Base-by-base conservation (phyloP, 2,113 vertebrate species). In the Solea senegalensis region DNA sequence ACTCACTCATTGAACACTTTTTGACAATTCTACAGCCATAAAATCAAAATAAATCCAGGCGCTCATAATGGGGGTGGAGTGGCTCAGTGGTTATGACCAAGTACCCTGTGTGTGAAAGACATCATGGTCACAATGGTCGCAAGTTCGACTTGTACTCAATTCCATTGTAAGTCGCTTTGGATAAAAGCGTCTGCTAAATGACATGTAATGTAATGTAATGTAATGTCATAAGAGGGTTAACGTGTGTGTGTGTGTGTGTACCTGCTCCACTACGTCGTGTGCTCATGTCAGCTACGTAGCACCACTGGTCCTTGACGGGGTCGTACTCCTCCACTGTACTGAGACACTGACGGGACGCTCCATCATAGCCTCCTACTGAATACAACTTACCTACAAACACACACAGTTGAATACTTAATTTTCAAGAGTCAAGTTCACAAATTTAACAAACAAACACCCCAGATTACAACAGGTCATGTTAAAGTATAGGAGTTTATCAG, bases 211-310 rank as follows among this genome's bases (percentile, higher is more conserved):
- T n/a, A n/a, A n/a, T n/a, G n/a, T n/a, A 46, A 61, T 48, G 46
- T 50, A 7, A 7, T 43, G 21, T 21, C 21, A 21, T 21, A 21
- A 21, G 21, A 21, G 21, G 21, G 21, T 21, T 21, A 21, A 21
- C 14, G 52, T 54, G 28, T 48, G 60, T 26, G 48, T 54, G 64
- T 41, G 66, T 63, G 55, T 28, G 5, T 51, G 27, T 80, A 98
- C 97, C 97, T 94, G 97, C 97, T 26, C 97, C 97, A 8, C 97
- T 99, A 76, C 97, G 96, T 11, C 97, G 95, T 1, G 97, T 99
- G 90, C 96, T 96, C 97, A 99, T 99, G 91, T 98, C 97, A 0
- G 96, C 95, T 8, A 98, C 95, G 0, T 96, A 97, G 2, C 89
- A 92, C 97, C 97, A 99, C 62, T 97, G 95, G 1, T 99, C 96